Conservation (phyloP, 2,888 invertebrate species). For the Trachelus stipa region DNA sequence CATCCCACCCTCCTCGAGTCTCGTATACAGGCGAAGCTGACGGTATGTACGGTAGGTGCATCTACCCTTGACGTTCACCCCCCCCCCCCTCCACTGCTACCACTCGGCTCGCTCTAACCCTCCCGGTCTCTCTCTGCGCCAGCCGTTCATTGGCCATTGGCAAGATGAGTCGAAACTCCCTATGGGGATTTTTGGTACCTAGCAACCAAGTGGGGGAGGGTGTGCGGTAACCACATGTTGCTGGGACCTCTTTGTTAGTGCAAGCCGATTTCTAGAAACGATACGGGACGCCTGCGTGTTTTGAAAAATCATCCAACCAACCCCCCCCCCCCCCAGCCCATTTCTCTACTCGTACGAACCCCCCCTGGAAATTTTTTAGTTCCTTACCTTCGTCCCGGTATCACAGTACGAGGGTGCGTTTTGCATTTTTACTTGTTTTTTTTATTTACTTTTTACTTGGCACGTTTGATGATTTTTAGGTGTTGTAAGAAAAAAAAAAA, state of each 20-base stretch:
- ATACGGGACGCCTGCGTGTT: slow-evolving; percentile 21
- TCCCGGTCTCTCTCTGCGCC: slow-evolving; percentile 10
- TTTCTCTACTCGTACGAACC: slow-evolving; percentile 10
- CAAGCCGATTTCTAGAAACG: slow-evolving; percentile 25
- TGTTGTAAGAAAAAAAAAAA: too few relatives aligned
- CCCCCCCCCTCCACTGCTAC: neutral
- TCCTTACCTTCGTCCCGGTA: too few relatives aligned
- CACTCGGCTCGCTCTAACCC: neutral
- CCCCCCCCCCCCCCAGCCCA: too few relatives aligned
- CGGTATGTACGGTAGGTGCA: slow-evolving; percentile 1
- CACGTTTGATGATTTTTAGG: too few relatives aligned
- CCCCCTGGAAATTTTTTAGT: slow-evolving; percentile 9
- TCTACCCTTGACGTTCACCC: neutral
- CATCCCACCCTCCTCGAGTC: neutral
- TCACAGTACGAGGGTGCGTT: too few relatives aligned
- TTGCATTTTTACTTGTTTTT: too few relatives aligned
- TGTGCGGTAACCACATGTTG: slow-evolving; percentile 60
- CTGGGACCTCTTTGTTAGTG: slow-evolving; percentile 34
- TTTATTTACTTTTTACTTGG: too few relatives aligned
- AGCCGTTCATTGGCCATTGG: too few relatives aligned
- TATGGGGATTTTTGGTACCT: too few relatives aligned
- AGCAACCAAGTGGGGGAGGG: slow-evolving; percentile 27
- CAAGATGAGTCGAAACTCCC: too few relatives aligned
- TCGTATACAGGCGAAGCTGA: neutral
- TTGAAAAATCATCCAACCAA: neutral